Base-by-base conservation (phyloP, 2,113 vertebrate genomes). In the Pterophyllum scalare region DNA sequence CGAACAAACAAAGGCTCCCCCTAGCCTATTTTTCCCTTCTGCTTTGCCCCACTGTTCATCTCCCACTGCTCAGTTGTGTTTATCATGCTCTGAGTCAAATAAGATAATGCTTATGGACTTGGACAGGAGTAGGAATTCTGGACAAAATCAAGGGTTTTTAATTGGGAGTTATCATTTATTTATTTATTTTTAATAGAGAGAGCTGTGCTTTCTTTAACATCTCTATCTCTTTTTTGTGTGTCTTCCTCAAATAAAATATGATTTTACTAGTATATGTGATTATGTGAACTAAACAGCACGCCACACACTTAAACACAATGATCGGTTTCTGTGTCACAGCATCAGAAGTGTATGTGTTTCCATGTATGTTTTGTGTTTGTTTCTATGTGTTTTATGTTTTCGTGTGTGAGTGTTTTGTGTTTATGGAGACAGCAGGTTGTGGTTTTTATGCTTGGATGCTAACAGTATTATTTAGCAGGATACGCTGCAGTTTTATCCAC, bases 381-480 rank as follows among this genome's bases (percentile, higher is more conserved):
- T 54, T 82, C 40, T 28, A 4, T 61, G 33, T 84, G 59, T 60
- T 83, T 59, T 80, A 26, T 22, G 20, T 85, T 64, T 82, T 22
- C 74, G 54, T 81, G 57, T 79, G 17, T 38, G 75, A 15, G 40
- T 78, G 81, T 17, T 76, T n/a, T 78, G 70, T 78, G 59, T 77
- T 80, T n/a, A 31, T 54, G 9, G 70, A 90, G 76, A 83, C 80
- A 90, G 87, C 87, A 91, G 86, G 84, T 83, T 89, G 82, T 79
- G 79, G 20, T 77, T 84, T 17, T 79, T 56, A 31, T 59, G 70
- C 75, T 78, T 65, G 54, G 46, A 79, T 75, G 57, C 52, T 17
- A 54, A 12, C 49, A 76, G 4, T 59, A 28, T 57, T 79, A 58
- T 84, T 72, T 28, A 82, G 33, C 20, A 76, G 70, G 78, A 79